Evolutionary conservation across 2,113 vertebrate species (phyloP).

Genomic region (Cacatua alba): DNA sequence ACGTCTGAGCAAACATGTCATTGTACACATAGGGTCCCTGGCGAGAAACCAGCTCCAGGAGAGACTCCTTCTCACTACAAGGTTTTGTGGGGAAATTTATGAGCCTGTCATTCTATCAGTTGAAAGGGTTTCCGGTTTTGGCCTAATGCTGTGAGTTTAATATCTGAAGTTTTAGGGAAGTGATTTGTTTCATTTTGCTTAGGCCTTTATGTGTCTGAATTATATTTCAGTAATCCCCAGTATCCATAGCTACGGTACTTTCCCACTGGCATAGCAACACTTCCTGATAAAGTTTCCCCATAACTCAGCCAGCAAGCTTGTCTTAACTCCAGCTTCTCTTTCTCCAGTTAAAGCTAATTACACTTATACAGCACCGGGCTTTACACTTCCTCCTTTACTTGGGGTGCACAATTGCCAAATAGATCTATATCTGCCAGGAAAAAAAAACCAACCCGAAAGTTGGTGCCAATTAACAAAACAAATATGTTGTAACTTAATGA

Average conservation of each 20-base stretch:
- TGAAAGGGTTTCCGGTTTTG: slow-evolving; percentile 61
- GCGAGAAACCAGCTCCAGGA: slow-evolving; percentile 22
- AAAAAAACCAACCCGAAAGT: neutral
- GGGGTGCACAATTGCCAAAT: slow-evolving; percentile 19
- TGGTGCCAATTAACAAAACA: slow-evolving; percentile 53
- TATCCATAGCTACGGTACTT: slow-evolving; percentile 70
- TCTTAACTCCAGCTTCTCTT: slow-evolving; percentile 43
- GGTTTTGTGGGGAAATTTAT: slow-evolving; percentile 64
- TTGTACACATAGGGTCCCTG: slow-evolving; percentile 49
- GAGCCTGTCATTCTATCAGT: slow-evolving; percentile 41
- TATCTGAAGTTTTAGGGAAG: slow-evolving; percentile 60
- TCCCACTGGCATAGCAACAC: slow-evolving; percentile 44
- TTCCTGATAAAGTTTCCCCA: slow-evolving; percentile 50
- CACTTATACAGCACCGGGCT: neutral
- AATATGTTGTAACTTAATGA: slow-evolving; percentile 40
- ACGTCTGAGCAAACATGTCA: slow-evolving; percentile 49
- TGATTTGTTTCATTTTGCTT: slow-evolving; percentile 66
- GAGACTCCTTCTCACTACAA: slow-evolving; percentile 12
- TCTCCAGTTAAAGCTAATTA: slow-evolving; percentile 49
- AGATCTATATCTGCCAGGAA: slow-evolving; percentile 20
- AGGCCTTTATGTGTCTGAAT: slow-evolving; percentile 55
- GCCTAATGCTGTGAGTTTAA: slow-evolving; percentile 30
- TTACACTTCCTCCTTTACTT: slow-evolving; percentile 30
- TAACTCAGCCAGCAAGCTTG: slow-evolving; percentile 49
- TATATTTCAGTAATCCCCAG: slow-evolving; percentile 57